Evolutionary conservation across 2,797 vertebrate species (phyloP).

Genomic region (Arrhamphus sclerolepis): DNA sequence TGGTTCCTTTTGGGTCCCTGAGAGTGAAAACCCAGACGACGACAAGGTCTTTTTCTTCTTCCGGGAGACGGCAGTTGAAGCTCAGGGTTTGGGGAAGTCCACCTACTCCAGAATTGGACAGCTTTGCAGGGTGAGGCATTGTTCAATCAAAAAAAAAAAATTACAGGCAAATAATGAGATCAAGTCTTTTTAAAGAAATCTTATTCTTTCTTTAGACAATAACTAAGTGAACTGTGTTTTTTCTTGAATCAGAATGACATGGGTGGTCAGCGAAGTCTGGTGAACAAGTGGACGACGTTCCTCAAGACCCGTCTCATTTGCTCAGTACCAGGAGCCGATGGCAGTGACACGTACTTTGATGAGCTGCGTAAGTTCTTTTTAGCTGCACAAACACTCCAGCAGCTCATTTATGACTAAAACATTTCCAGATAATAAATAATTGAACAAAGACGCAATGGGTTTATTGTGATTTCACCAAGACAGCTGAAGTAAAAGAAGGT

Average conservation of each 20-base stretch:
- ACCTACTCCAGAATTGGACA: constrained; percentile 94
- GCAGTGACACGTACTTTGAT: constrained; percentile 92
- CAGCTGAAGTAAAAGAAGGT: no score
- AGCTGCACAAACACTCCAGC: background rate
- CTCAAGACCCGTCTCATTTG: constrained; percentile 95
- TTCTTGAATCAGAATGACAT: constrained; percentile 88
- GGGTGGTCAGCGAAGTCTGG: constrained; percentile 94
- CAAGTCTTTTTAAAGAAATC: background rate
- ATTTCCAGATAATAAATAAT: no score
- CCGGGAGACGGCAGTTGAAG: constrained; percentile 92
- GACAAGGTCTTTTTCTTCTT: constrained; percentile 99
- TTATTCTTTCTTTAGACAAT: background rate
- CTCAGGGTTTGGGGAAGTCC: constrained; percentile 88
- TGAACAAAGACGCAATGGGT: no score
- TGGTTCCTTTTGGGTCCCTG: constrained; percentile 94
- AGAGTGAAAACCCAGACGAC: constrained; percentile 95
- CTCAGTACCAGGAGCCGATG: constrained; percentile 87
- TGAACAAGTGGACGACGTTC: constrained; percentile 98
- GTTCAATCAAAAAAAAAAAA: background rate
- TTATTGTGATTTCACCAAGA: no score
- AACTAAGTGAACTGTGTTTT: background rate
- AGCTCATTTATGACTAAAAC: no score
- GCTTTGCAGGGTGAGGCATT: constrained; percentile 88
- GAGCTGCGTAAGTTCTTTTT: constrained; percentile 89
- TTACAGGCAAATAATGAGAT: background rate